Base-by-base conservation (phyloP, 2,113 vertebrate species). In the Megaptera novaeangliae region DNA sequence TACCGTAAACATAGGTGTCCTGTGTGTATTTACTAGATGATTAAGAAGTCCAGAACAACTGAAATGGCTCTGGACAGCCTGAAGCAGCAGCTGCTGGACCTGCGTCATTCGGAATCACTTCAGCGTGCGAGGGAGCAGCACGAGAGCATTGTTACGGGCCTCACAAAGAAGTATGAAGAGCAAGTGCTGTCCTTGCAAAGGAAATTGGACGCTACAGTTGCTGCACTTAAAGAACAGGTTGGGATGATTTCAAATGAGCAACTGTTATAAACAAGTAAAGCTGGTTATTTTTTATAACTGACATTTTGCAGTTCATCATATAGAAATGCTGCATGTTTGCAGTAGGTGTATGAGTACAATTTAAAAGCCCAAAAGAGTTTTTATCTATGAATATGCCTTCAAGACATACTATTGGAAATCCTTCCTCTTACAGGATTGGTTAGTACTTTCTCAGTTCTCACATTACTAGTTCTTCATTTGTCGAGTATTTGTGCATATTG, bases 81-180 rank as follows among this genome's bases (percentile, higher is more conserved):
- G 98, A 99, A 99, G 96, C 99, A 99, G 98, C 99, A 99, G 96
- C 99, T 99, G 97, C 71, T 99, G 63, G 99, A 99, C 89, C 99
- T 99, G 52, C 98, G 98, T 94, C 99, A 99, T 31, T 99, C 99
- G 0, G 99, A 99, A 80, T 99, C 99, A 0, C 99, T 99, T 83
- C 99, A 99, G 66, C 98, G 99, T 97, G 92, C 98, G 0, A 98
- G 99, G 78, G 99, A 99, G 66, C 99, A 99, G 57, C 99, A 99
- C 0, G 99, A 99, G 85, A 80, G 98, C 61, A 96, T 99, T n/a
- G 66, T 99, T 1, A 36, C 75, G 0, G 95, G 99, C 72, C 98
- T 99, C 5, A 99, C 98, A 31, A 99, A 99, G 97, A 99, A 99
- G 97, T 98, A 99, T 11, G 99, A 99, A 1, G 98, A 99, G 11